A percentile compares a stretch with the other conserved stretches of the same genome.
Evolutionary conservation across 2,113 vertebrate species (phyloP).

Genomic region (Sphaerodactylus townsendi): DNA sequence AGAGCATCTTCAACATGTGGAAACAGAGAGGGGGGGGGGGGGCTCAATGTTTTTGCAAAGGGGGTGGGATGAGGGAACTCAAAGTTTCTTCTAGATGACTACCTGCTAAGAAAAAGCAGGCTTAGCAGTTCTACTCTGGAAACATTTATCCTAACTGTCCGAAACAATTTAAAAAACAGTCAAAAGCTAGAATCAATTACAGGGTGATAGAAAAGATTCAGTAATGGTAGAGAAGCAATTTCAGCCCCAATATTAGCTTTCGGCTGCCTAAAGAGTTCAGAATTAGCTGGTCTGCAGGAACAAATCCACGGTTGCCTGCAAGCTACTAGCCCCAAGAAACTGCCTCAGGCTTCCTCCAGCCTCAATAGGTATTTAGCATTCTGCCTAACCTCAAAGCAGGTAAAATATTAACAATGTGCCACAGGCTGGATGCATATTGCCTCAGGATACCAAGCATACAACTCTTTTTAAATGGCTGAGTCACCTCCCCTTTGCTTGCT

Average conservation of each 20-base stretch:
- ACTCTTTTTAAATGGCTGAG: constrained; percentile 15
- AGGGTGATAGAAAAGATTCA: neutral
- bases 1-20: too few species aligned
- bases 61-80: neutral
- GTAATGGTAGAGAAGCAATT: neutral
- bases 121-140: neutral
- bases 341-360: neutral
- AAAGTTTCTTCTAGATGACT: neutral
- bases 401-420: constrained; percentile 20
- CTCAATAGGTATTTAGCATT: constrained; percentile 11
- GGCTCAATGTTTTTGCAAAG: too few species aligned
- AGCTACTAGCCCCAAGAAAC: neutral
- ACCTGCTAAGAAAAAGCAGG: neutral
- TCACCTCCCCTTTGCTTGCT: neutral
- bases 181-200: neutral
- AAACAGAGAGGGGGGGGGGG: too few species aligned
- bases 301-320: neutral
- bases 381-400: constrained; percentile 7
- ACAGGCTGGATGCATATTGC: constrained; percentile 21
- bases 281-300: neutral
- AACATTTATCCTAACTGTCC: neutral
- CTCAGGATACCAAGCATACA: neutral
- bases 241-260: neutral
- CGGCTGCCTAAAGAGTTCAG: neutral
- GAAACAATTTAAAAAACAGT: neutral